Conservation (phyloP, 2,888 invertebrate species). For the Pasiphila rectangulata region DNA sequence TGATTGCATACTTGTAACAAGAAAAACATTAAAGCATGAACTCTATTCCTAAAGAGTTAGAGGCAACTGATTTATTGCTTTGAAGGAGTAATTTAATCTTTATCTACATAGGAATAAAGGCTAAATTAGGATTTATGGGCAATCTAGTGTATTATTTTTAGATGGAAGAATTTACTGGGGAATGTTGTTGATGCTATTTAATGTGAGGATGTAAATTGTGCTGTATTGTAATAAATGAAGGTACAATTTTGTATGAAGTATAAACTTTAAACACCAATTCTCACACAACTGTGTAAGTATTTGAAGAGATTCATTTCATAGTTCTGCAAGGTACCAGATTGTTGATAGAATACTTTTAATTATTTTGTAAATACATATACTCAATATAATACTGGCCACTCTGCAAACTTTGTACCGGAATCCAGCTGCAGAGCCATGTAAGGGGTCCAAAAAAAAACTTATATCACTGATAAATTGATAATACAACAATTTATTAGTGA, state of each 20-base stretch:
- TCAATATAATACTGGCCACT: no score
- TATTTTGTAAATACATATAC: no score
- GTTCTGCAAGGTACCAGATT: no score
- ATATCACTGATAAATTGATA: no score
- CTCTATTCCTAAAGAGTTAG: conserved; percentile 2
- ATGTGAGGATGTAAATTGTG: neutral
- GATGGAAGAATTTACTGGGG: neutral
- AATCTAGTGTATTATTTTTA: conserved; percentile 16
- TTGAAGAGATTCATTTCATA: no score
- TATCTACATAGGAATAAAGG: conserved; percentile 9
- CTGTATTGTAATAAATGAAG: neutral
- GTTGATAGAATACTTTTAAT: no score
- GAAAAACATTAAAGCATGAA: conserved; percentile 14
- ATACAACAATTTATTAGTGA: no score
- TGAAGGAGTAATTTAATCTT: conserved; percentile 7
- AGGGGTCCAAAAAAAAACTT: no score
- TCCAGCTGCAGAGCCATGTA: no score
- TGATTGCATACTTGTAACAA: no score
- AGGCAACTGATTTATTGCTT: neutral
- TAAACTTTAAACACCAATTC: neutral
- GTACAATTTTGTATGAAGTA: neutral
- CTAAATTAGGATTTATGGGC: conserved; percentile 11
- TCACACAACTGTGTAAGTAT: no score
- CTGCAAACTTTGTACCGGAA: no score
- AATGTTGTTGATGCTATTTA: neutral